Evolutionary conservation across 2,888 invertebrate species (phyloP), one percentile per base, ranked within the genome.

Genomic region (Tiphia femorata): DNA sequence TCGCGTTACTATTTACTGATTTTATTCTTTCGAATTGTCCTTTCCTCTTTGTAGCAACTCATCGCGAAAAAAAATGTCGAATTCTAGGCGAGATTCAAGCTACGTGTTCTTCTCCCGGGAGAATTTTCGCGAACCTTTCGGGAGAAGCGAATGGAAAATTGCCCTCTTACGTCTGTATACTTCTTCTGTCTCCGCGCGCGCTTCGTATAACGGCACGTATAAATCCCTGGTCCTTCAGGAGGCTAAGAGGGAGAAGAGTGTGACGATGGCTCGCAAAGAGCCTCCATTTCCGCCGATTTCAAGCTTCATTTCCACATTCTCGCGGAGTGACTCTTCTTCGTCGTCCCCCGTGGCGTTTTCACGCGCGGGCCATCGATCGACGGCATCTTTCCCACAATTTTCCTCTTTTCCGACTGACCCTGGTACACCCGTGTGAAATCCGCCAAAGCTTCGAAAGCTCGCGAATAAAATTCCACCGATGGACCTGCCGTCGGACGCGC

Each of bases 261-360:
- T 3, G 21, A 33, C 48, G 52, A n/a, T n/a, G n/a, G 47, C 14
- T 48, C 52, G 67, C 49, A 69, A 68, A 70, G 66, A 70, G 69
- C 62, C 59, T 66, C 74, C 69, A 77, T 77, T 77, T 77, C 77
- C 77, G 76, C 56, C 73, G 70, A 77, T 77, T 77, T 74, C 67
- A 61, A 66, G 64, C 66, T 65, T 67, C 69, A 65, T 71, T 70
- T 64, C 56, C 54, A 64, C 59, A 69, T 72, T 63, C 14, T 70
- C 66, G 63, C 59, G 58, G 14, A 38, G 7, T 41, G 33, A 16
- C 38, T 12, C 2, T 10, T 19, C 49, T 12, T 23, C 35, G 12
- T 5, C 16, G n/a, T 25, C 8, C 40, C 23, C 20, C 1, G 16
- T n/a, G 35, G 16, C 20, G 19, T 10, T 3, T 16, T 27, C 25